Evolutionary conservation across 2,888 invertebrate genomes (phyloP).

Genomic region (Agonum fuliginosum): DNA sequence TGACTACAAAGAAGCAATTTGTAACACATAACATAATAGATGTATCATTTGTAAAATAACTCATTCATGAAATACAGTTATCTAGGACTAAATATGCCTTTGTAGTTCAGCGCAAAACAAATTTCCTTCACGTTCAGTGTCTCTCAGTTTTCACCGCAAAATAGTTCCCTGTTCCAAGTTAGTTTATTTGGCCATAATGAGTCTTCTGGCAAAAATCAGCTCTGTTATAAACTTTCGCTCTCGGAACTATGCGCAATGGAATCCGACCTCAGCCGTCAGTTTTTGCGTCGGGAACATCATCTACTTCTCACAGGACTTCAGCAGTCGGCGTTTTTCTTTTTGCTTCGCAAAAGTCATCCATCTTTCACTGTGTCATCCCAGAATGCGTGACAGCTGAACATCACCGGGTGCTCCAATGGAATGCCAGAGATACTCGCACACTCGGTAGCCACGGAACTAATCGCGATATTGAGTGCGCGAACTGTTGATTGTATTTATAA

Average conservation of each 20-base stretch:
- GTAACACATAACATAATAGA: too few species aligned
- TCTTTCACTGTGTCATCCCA: conserved; percentile 39
- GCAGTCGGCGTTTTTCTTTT: conserved; percentile 21
- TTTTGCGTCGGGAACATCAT: conserved; percentile 19
- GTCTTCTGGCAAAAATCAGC: neutral
- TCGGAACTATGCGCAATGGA: conserved; percentile 14
- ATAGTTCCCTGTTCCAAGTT: conserved; percentile 1
- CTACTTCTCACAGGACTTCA: conserved; percentile 28
- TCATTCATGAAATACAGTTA: too few species aligned
- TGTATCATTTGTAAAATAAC: too few species aligned
- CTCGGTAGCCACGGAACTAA: too few species aligned
- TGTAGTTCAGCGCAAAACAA: too few species aligned
- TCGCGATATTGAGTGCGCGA: too few species aligned
- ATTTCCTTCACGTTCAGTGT: too few species aligned
- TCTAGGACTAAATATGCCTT: too few species aligned
- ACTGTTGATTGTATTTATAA: too few species aligned
- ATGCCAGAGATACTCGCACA: too few species aligned
- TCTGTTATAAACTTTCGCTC: conserved; percentile 8
- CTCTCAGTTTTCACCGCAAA: neutral
- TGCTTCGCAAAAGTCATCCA: conserved; percentile 34
- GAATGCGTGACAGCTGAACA: conserved; percentile 8
- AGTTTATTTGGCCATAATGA: conserved; percentile 8
- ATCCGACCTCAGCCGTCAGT: neutral
- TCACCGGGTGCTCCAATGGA: conserved; percentile 15
- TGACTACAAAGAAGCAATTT: too few species aligned